These are phyloP conservation scores for Melolontha melolontha DNA, from an alignment of 2,888 invertebrate genomes.

Conservation along the genomic window DNA sequence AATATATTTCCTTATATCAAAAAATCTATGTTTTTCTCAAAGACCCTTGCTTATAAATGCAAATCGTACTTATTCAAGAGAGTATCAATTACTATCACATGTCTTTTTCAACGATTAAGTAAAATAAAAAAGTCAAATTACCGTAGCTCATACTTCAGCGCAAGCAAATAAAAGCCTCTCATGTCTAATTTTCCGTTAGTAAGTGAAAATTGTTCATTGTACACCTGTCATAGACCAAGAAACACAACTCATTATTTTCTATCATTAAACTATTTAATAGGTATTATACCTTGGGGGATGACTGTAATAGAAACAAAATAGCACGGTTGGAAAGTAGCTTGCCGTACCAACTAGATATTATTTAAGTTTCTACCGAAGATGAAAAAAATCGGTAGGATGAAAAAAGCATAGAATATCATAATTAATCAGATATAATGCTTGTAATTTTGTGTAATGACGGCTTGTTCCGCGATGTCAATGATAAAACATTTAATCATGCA, in stretches of 20 bases:
- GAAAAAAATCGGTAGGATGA: background rate
- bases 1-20: too few species aligned
- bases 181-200: background rate
- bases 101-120: too few species aligned
- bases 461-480: conserved; percentile 18
- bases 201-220: background rate
- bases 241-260: conserved; percentile 13
- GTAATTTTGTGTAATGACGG: conserved; percentile 27
- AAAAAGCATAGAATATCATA: conserved; percentile 26
- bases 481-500: conserved; percentile 26
- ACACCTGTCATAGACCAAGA: background rate
- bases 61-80: too few species aligned
- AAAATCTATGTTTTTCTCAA: too few species aligned
- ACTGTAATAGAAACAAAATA: conserved; percentile 10
- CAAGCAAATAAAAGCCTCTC: too few species aligned
- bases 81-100: too few species aligned
- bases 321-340: conserved; percentile 9
- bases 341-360: background rate
- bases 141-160: background rate
- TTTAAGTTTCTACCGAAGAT: conserved; percentile 5
- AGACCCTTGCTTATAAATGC: too few species aligned
- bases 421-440: conserved; percentile 34
- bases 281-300: conserved; percentile 1
- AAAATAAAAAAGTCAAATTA: background rate
- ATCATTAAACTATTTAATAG: conserved; percentile 17